These are phyloP conservation scores for Himalopsyche tibetana DNA, from an alignment of 2,888 invertebrate species.

Conservation along the genomic window DNA sequence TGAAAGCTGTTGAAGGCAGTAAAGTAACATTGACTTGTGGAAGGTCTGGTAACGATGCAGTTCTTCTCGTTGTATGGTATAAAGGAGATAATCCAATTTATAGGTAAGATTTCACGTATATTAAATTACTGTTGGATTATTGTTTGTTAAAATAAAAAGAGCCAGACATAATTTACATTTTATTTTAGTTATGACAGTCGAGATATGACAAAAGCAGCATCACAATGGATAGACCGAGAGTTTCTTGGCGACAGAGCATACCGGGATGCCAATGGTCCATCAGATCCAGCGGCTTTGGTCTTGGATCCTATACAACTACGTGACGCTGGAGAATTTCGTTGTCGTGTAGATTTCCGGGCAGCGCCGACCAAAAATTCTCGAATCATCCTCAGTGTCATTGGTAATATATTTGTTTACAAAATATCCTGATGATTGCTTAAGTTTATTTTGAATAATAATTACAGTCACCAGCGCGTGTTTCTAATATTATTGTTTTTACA, in stretches of 20 bases:
- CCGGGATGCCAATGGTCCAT: conserved; percentile 39
- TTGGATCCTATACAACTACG: conserved; percentile 77
- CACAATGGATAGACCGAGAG: conserved; percentile 60
- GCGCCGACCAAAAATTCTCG: conserved; percentile 87
- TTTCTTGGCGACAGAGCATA: conserved; percentile 57
- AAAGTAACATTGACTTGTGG: conserved; percentile 91
- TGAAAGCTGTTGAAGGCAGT: conserved; percentile 85
- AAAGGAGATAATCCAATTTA: conserved; percentile 93
- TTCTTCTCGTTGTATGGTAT: conserved; percentile 93
- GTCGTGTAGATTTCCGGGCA: conserved; percentile 87
- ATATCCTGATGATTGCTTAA: no score
- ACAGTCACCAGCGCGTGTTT: no score
- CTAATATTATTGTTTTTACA: conserved; percentile 68
- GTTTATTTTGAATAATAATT: no score
- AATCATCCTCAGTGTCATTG: conserved; percentile 84
- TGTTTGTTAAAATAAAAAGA: no score
- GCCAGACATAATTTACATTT: not conserved
- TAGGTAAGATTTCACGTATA: conserved; percentile 78
- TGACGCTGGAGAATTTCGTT: conserved; percentile 88
- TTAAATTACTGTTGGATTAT: no score
- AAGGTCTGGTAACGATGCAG: conserved; percentile 86
- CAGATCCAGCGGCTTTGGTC: conserved; percentile 80
- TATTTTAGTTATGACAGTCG: conserved; percentile 62
- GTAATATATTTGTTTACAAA: conserved; percentile 72
- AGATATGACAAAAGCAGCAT: conserved; percentile 60